phyloP scores from a whole-genome alignment of 2,113 vertebrate genomes.

The Corydoras sp. region DNA sequence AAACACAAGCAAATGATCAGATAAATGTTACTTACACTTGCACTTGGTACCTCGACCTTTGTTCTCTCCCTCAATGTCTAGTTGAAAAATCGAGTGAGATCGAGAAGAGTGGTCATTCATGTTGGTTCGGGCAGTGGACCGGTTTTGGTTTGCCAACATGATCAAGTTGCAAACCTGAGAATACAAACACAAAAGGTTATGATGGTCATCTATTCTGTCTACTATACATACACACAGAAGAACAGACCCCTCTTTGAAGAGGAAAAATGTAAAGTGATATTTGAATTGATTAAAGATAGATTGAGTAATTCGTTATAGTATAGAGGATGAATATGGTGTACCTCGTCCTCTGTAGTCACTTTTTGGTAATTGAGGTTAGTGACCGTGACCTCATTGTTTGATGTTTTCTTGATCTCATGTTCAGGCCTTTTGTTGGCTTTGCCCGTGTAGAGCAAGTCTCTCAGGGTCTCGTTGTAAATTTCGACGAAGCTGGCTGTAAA shows the following conservation, averaged over 20 bases:
- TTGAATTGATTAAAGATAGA: too few species aligned
- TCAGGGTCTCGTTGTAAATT: slow-evolving; percentile 89
- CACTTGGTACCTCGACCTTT: slow-evolving; percentile 62
- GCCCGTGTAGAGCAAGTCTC: slow-evolving; percentile 66
- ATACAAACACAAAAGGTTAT: neutral
- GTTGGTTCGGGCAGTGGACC: slow-evolving; percentile 83
- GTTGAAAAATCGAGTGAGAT: slow-evolving; percentile 80
- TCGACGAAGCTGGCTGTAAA: slow-evolving; percentile 84
- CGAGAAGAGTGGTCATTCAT: slow-evolving; percentile 89
- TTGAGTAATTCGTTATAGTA: too few species aligned
- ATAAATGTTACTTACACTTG: slow-evolving; percentile 67
- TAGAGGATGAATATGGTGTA: slow-evolving; percentile 18
- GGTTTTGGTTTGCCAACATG: slow-evolving; percentile 77
- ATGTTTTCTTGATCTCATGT: slow-evolving; percentile 59
- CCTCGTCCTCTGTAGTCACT: slow-evolving; percentile 64
- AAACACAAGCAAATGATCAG: neutral
- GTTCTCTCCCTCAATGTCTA: slow-evolving; percentile 79
- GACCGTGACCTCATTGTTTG: slow-evolving; percentile 53
- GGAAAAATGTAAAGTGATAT: too few species aligned
- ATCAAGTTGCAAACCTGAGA: slow-evolving; percentile 82
- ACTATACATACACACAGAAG: neutral
- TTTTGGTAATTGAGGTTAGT: slow-evolving; percentile 62
- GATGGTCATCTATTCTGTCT: too few species aligned
- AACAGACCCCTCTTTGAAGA: neutral
- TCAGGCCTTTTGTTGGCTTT: slow-evolving; percentile 64